Base-by-base conservation (phyloP, 2,113 vertebrate genomes). In the Crotophaga sulcirostris region DNA sequence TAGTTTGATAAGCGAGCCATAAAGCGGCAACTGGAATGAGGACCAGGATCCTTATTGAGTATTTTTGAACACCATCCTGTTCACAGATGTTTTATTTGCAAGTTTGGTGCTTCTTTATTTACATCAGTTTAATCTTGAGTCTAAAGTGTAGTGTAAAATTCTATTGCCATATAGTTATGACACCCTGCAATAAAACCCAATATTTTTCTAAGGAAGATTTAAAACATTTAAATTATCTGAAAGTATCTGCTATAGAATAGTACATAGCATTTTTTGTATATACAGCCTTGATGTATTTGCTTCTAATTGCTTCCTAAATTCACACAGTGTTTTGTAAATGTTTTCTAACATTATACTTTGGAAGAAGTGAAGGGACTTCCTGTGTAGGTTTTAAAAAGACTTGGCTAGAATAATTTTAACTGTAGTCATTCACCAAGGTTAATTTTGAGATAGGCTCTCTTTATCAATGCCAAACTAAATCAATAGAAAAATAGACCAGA, bases 251-350 rank as follows among this genome's bases (percentile, higher is more conserved):
- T 80, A 44, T 10, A 69, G 42, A 52, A 91, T 47, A 80, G 44
- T 9, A 69, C 33, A 55, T 40, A 72, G 28, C 5, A 21, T 86
- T 62, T 21, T 62, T 21, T 3, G 68, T 6, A 21, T 34, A 60
- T 2, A 60, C 13, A 77, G 17, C 25, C 21, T 45, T 52, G 38
- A 33, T n/a, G 29, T 21, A 17, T 54, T 29, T 59, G 34, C 25
- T 60, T 93, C 64, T 86, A 90, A 69, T 26, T 93, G n/a, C 52
- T 82, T 78, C 59, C 62, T 83, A 86, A 94, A 82, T 73, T 79
- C 76, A 89, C 34, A 42, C 19, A 52, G 33, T 67, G 38, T 7
- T 81, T 67, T 24, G 21, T 51, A 81, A 77, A 33, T 51, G 3
- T 52, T 95, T 60, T 87, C 82, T 52, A 74, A 72, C 16, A 40